Percentiles rank a stretch among this genome's conserved stretches.
Evolutionary conservation across 23 tunicate species (phyloP).

Genomic region (Ciona savignyi): DNA sequence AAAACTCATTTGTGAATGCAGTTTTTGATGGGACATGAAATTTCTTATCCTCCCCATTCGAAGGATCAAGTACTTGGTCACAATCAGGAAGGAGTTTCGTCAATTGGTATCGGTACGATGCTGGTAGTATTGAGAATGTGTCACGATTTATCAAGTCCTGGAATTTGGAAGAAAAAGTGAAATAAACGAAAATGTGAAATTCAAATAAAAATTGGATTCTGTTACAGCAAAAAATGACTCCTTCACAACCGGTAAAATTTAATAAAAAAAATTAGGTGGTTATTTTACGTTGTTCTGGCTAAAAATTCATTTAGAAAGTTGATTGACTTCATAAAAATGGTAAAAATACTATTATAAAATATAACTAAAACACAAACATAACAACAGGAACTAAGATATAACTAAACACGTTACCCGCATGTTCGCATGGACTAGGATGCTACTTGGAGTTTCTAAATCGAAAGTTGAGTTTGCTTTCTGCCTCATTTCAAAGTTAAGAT

Average conservation of each 20-base stretch:
- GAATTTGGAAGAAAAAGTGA: too few species aligned
- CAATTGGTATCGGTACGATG: constrained; percentile 70
- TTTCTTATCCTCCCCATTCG: constrained; percentile 28
- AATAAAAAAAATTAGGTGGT: too few species aligned
- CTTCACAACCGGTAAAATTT: too few species aligned
- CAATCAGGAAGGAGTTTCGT: constrained; percentile 58
- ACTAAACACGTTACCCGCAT: constrained; percentile 44
- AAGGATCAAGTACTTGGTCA: constrained; percentile 29
- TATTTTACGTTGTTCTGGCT: too few species aligned
- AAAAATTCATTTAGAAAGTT: too few species aligned
- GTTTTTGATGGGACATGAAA: constrained; percentile 33
- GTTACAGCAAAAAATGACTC: too few species aligned
- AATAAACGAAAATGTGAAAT: too few species aligned
- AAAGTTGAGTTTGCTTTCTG: constrained; percentile 3
- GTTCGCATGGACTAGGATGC: constrained; percentile 66
- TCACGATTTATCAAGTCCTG: constrained; percentile 65
- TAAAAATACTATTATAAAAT: too few species aligned
- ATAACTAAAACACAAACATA: too few species aligned
- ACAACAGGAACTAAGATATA: too few species aligned
- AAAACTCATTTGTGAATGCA: constrained; percentile 83
- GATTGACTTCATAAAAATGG: too few species aligned
- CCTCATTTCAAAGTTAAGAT: background rate
- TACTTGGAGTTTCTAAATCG: constrained; percentile 88
- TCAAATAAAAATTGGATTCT: too few species aligned
- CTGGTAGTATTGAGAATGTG: constrained; percentile 65